Percentiles rank a stretch among this genome's conserved stretches.
These are phyloP conservation scores for Progne subis DNA, from an alignment of 2,113 vertebrate species.

Conservation along the genomic window DNA sequence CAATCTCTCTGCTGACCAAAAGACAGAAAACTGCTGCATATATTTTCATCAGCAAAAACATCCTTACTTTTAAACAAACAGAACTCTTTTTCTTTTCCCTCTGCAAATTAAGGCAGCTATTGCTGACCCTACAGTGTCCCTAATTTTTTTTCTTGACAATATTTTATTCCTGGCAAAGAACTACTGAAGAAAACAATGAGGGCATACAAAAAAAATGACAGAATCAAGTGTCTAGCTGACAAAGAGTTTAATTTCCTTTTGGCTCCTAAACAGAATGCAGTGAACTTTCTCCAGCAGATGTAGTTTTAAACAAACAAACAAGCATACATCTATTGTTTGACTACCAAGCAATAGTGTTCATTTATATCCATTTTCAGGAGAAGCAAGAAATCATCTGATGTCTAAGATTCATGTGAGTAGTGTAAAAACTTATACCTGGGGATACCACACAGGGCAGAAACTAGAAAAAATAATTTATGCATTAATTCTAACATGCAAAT, in stretches of 20 bases:
- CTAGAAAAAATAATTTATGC: fast-evolving
- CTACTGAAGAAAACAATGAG: not conserved
- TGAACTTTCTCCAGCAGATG: not conserved
- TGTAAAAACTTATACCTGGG: not conserved
- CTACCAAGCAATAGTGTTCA: not conserved
- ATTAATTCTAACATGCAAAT: not conserved
- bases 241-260: not conserved
- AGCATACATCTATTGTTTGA: not conserved
- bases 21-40: not conserved
- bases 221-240: not conserved
- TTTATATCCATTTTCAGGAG: not conserved
- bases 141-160: not conserved
- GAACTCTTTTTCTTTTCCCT: not conserved
- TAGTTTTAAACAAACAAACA: not conserved
- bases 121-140: not conserved
- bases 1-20: not conserved
- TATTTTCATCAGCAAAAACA: not conserved
- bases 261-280: not conserved
- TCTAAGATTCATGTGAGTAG: not conserved
- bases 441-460: not conserved
- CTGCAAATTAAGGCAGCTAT: not conserved
- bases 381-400: not conserved
- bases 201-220: not conserved
- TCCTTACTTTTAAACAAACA: not conserved
- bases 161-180: not conserved